Base-by-base conservation (phyloP, 2,888 invertebrate genomes). In the Uloborus plumipes region DNA sequence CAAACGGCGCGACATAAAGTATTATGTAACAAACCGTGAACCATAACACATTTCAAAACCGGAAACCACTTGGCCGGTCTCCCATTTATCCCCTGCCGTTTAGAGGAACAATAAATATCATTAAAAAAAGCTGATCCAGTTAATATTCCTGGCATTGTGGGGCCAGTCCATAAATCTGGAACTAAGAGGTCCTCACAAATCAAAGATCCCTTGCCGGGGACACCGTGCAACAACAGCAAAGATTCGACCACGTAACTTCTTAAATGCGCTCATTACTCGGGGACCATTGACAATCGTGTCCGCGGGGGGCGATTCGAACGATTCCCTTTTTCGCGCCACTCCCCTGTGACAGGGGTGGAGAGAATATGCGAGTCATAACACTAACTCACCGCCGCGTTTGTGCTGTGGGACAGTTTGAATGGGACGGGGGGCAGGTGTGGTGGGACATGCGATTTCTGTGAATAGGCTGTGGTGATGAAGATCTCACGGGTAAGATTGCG, bases 401-500 rank as follows among this genome's bases (percentile, higher is more conserved):
- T 67, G 67, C 13, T 15, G 47, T 39, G 50, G 67, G 67, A 31
- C 51, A 20, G 47, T n/a, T 13, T 77, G 53, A 77, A 77, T 77
- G 70, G 65, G 64, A 53, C 77, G 22, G 47, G 47, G 18, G 47
- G 49, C 64, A 22, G 64, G 18, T 20, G 20, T 55, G 20, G 20
- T 55, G 16, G 55, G 16, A 55, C 16, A 16, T 18, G 7, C 20
- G 6, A n/a, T n/a, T 16, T 55, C 55, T 18, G 0, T 26, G 66
- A 66, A 51, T 51, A 49, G 64, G 15, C 31, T 58, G 47, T 58
- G 50, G 26, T 14, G 39, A 78, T 78, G 78, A 71, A 78, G 78
- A 78, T 78, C 78, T 78, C 78, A 78, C 78, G 78, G 78, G 78
- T 78, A 71, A 58, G 70, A 65, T 47, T 58, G 31, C 64, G 26